These are phyloP conservation scores for Spheniscus mendiculus DNA, from an alignment of 2,113 vertebrate species.

Conservation along the genomic window DNA sequence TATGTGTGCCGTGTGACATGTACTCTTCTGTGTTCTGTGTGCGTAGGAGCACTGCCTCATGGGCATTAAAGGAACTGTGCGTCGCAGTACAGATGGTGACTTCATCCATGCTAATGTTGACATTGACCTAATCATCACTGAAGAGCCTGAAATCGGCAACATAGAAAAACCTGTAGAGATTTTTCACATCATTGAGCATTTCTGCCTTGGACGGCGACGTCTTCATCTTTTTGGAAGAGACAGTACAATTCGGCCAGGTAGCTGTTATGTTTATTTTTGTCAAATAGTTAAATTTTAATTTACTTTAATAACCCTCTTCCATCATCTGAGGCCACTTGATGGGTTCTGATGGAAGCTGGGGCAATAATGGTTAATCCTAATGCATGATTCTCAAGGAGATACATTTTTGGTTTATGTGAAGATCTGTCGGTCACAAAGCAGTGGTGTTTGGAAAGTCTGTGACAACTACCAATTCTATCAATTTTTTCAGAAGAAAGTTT, in stretches of 20 bases:
- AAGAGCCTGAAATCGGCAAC: conserved; percentile 97
- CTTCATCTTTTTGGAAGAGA: conserved; percentile 96
- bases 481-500: background rate
- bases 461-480: background rate
- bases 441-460: background rate
- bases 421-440: background rate
- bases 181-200: conserved; percentile 98
- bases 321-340: too few relatives aligned
- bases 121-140: conserved; percentile 97
- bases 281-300: background rate
- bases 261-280: background rate
- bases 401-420: background rate
- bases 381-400: background rate
- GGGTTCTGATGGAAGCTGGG: background rate
- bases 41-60: conserved; percentile 95
- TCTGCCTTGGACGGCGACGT: conserved; percentile 91
- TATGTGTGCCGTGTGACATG: background rate
- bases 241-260: conserved; percentile 95
- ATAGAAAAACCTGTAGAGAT: conserved; percentile 98
- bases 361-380: background rate
- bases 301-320: background rate
- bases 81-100: conserved; percentile 93
- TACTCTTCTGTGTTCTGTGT: background rate
- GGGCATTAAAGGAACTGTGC: conserved; percentile 97
- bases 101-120: conserved; percentile 99